These are phyloP conservation scores for Drosophila niveifrons DNA, from an alignment of 2,888 invertebrate species.

Conservation along the genomic window DNA sequence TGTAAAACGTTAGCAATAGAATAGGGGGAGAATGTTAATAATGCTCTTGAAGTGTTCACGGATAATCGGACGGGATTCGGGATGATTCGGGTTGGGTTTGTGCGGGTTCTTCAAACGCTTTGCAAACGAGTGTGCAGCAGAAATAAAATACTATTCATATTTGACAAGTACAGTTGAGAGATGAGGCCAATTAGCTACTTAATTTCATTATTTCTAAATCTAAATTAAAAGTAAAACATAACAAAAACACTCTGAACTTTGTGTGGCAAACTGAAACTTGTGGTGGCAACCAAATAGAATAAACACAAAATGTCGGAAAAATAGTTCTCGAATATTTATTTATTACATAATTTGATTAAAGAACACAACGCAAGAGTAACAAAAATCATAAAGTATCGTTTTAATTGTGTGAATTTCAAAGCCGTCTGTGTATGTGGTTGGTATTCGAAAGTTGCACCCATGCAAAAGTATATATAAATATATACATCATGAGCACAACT, in stretches of 20 bases:
- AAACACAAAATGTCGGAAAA: slow-evolving; percentile 23
- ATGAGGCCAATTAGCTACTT: slow-evolving; percentile 64
- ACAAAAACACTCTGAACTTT: slow-evolving; percentile 20
- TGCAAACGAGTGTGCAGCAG: slow-evolving; percentile 77
- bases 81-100: slow-evolving; percentile 64
- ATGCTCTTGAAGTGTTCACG: background rate
- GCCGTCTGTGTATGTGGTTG: slow-evolving; percentile 56
- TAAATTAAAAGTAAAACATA: slow-evolving; percentile 17
- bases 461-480: background rate
- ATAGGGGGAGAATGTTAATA: slow-evolving; percentile 30
- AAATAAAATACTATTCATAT: slow-evolving; percentile 51
- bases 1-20: slow-evolving; percentile 86
- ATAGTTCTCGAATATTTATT: slow-evolving; percentile 30
- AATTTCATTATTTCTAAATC: slow-evolving; percentile 34
- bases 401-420: slow-evolving; percentile 56
- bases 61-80: slow-evolving; percentile 42
- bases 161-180: slow-evolving; percentile 33
- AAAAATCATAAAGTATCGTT: slow-evolving; percentile 29
- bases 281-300: slow-evolving; percentile 19
- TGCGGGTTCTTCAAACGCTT: slow-evolving; percentile 78
- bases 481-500: slow-evolving; percentile 45
- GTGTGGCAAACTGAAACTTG: slow-evolving; percentile 16
- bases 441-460: slow-evolving; percentile 49
- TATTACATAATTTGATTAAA: slow-evolving; percentile 43
- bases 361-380: slow-evolving; percentile 28